Base-by-base conservation (phyloP, 2,113 vertebrate species). In the Marmota monax region DNA sequence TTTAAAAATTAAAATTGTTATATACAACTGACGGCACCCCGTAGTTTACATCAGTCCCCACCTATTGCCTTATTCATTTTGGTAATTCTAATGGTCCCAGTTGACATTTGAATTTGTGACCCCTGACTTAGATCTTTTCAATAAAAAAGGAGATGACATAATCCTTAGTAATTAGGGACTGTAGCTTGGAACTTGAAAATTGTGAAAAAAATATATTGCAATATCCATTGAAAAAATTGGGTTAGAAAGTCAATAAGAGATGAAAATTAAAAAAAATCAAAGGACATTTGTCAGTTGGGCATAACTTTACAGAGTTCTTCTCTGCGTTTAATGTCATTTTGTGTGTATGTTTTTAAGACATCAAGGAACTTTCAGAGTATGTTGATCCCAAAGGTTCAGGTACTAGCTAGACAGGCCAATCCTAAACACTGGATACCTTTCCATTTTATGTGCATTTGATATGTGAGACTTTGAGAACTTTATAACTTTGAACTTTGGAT, bases 221-320 rank as follows among this genome's bases (percentile, higher is more conserved):
- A 83, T 4, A 61, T 51, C 80, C 56, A 70, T 29, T 10, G 42
- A 90, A 90, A 61, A 90, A 92, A 95, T 84, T 23, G 29, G 39
- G 37, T 72, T 48, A 76, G 88, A 70, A 90, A 84, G 90, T 92
- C 88, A 92, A n/a, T 9, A 34, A 34, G 82, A 73, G 37, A 61
- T 80, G 73, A 85, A 92, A 53, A 14, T 53, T 53, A 14, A 53
- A 53, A 53, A 45, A 45, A 94, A 39, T 61, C 58, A 67, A 69
- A 83, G 48, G 34, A 48, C 0, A 39, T n/a, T 12, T 25, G 53
- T 34, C 25, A 7, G 3, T 34, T 20, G 53, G 48, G 18, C 58
- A 0, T 92, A 39, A 73, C 9, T 17, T 10, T 51, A 25, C 51
- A 73, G 67, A 61, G 32, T 76, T 73, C n/a, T 69, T 93, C 42